phyloP scores from a whole-genome alignment of 2,797 vertebrate genomes.

The Falco biarmicus region DNA sequence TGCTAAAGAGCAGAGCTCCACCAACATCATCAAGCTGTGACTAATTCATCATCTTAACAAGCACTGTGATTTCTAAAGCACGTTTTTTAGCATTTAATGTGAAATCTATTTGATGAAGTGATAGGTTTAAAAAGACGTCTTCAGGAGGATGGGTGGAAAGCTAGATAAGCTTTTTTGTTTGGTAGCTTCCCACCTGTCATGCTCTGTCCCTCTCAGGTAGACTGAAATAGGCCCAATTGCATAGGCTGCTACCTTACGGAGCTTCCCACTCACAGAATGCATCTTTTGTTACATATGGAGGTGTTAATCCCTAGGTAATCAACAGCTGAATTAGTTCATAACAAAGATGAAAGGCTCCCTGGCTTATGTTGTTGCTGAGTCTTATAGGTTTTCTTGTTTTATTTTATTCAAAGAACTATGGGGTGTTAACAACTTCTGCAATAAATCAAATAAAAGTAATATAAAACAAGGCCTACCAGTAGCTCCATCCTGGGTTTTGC shows the following conservation, averaged over 20 bases:
- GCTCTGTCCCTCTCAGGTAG: not conserved
- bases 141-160: not conserved
- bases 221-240: not conserved
- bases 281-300: slow-evolving; percentile 62
- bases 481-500: slow-evolving; percentile 29
- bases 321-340: slow-evolving; percentile 68
- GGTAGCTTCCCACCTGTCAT: not conserved
- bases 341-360: slow-evolving; percentile 48
- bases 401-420: slow-evolving; percentile 35
- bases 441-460: slow-evolving; percentile 74
- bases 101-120: not conserved
- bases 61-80: not conserved
- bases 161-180: not conserved
- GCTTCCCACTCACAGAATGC: slow-evolving; percentile 20
- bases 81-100: not conserved
- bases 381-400: slow-evolving; percentile 55
- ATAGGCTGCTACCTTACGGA: not conserved
- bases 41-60: not conserved
- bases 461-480: slow-evolving; percentile 58
- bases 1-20: not conserved
- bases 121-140: not conserved
- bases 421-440: slow-evolving; percentile 72
- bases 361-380: slow-evolving; percentile 46
- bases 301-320: slow-evolving; percentile 69
- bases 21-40: not conserved